phyloP scores from a whole-genome alignment of 2,113 vertebrate species.

The Limnothrissa miodon region DNA sequence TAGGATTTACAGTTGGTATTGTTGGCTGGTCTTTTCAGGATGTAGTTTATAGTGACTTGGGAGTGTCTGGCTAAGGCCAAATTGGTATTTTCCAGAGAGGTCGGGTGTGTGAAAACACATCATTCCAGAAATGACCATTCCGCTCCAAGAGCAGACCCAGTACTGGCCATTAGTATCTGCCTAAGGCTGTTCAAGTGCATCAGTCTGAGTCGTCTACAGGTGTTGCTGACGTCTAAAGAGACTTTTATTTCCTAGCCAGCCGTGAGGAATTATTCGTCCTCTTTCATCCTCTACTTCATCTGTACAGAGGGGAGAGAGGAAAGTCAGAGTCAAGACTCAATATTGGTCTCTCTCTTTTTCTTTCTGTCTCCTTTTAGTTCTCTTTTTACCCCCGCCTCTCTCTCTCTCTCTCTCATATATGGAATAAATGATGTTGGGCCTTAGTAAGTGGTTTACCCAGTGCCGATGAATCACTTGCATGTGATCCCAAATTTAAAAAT shows the following conservation, averaged over 20 bases:
- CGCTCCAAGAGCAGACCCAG: neutral
- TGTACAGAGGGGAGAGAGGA: constrained; percentile 36
- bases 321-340: constrained; percentile 44
- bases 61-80: neutral
- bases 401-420: constrained; percentile 22
- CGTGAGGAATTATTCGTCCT: constrained; percentile 39
- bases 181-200: neutral
- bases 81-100: constrained; percentile 8
- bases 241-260: constrained; percentile 34
- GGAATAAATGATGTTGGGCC: constrained; percentile 48
- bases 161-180: neutral
- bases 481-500: constrained; percentile 50
- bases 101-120: neutral
- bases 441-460: constrained; percentile 46
- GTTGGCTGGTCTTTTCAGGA: constrained; percentile 7
- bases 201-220: constrained; percentile 22
- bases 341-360: neutral
- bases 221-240: constrained; percentile 29
- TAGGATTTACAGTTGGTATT: constrained; percentile 6
- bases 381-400: neutral
- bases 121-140: neutral
- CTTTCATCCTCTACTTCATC: constrained; percentile 26
- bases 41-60: neutral
- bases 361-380: constrained; percentile 5
- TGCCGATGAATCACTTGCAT: constrained; percentile 51